phyloP scores from a whole-genome alignment of 2,888 invertebrate species.

The Ernsta delagoae region DNA sequence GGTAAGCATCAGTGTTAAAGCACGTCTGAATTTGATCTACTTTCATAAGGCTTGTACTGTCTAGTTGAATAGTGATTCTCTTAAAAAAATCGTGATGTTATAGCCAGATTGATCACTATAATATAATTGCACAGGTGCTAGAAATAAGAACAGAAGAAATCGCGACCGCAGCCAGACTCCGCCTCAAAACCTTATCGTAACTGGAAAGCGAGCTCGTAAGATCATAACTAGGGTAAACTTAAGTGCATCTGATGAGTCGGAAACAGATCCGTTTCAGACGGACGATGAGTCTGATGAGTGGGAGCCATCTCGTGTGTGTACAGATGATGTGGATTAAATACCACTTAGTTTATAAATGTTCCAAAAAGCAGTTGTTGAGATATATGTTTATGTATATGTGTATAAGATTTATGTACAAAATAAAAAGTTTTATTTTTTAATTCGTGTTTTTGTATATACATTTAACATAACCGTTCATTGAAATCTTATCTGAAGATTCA shows the following conservation, averaged over 20 bases:
- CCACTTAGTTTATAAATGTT: not conserved
- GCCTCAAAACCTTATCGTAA: conserved; percentile 49
- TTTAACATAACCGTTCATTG: too few relatives aligned
- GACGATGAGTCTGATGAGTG: conserved; percentile 79
- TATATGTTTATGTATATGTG: too few relatives aligned
- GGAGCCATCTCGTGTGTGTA: conserved; percentile 54
- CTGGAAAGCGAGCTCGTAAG: conserved; percentile 53
- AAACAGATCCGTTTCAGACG: conserved; percentile 75
- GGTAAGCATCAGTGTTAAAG: too few relatives aligned
- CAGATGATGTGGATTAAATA: conserved; percentile 11
- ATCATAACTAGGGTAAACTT: conserved; percentile 48
- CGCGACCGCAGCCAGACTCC: conserved; percentile 32
- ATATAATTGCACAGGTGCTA: conserved; percentile 40
- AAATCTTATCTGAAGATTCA: too few relatives aligned
- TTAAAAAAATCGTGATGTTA: not conserved
- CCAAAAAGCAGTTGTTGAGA: not conserved
- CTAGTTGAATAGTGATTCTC: too few relatives aligned
- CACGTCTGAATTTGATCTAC: too few relatives aligned
- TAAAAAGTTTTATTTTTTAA: not conserved
- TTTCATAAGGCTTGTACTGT: too few relatives aligned
- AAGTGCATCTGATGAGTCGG: conserved; percentile 61
- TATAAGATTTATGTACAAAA: not conserved
- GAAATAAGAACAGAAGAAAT: conserved; percentile 32
- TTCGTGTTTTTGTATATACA: not conserved
- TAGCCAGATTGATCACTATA: not conserved